A percentile compares a stretch with the other conserved stretches of the same genome.
phyloP scores from a whole-genome alignment of 2,888 invertebrate species.

The Buathra laborator region DNA sequence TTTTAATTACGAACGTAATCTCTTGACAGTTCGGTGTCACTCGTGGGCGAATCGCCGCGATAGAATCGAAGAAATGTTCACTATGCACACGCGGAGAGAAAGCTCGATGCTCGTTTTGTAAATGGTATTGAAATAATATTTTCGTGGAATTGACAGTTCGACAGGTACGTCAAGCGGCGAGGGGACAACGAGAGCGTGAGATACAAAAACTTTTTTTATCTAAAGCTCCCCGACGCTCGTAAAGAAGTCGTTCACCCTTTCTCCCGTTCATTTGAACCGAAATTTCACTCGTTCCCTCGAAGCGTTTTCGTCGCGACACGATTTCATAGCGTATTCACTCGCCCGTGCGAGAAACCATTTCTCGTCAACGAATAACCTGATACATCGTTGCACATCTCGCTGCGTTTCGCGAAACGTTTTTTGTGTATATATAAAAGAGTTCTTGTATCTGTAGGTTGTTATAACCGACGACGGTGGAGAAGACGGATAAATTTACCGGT shows the following conservation, averaged over 20 bases:
- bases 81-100: too few relatives aligned
- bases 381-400: constrained; percentile 21
- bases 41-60: too few relatives aligned
- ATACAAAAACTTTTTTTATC: not conserved
- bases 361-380: constrained; percentile 44
- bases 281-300: constrained; percentile 42
- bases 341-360: constrained; percentile 51
- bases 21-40: too few relatives aligned
- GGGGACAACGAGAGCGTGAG: not conserved
- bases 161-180: too few relatives aligned
- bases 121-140: too few relatives aligned
- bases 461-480: not conserved
- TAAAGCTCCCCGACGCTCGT: not conserved
- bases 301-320: constrained; percentile 49
- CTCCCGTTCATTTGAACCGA: constrained; percentile 42
- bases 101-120: too few relatives aligned
- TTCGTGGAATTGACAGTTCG: too few relatives aligned
- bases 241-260: constrained; percentile 1
- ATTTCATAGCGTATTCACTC: constrained; percentile 50
- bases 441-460: not conserved
- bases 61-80: too few relatives aligned
- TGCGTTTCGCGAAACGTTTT: constrained; percentile 29
- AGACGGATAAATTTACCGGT: constrained; percentile 43
- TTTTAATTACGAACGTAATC: too few relatives aligned
- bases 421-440: not conserved